Evolutionary conservation across 2,797 vertebrate genomes (phyloP).

Genomic region (Monodelphis domestica): DNA sequence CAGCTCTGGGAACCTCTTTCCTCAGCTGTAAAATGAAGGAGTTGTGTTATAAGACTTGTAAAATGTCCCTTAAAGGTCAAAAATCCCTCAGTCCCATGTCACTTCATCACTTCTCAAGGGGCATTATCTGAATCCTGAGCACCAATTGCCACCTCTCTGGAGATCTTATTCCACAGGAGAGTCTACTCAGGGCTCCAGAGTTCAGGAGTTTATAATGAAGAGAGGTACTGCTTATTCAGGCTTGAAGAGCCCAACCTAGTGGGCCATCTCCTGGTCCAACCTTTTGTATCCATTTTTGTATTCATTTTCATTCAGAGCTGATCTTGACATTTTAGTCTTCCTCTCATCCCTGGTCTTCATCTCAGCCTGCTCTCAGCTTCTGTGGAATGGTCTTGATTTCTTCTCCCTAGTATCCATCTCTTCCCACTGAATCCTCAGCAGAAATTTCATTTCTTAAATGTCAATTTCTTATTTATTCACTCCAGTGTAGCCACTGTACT

Average conservation of each 20-base stretch:
- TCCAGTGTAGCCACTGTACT: not conserved
- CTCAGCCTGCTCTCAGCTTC: not conserved
- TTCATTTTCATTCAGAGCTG: not conserved
- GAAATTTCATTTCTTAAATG: too few species aligned
- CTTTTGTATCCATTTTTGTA: too few species aligned
- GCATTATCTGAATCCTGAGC: too few species aligned
- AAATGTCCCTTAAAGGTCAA: too few species aligned
- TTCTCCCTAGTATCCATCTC: slow-evolving; percentile 30
- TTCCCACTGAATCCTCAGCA: too few species aligned
- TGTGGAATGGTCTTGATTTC: too few species aligned
- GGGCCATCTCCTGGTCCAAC: too few species aligned
- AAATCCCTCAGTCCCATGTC: too few species aligned
- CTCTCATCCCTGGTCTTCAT: not conserved
- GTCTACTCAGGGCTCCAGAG: slow-evolving; percentile 5
- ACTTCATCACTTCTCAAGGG: too few species aligned
- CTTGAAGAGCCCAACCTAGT: not conserved
- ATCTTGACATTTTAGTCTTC: not conserved
- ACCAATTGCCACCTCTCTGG: too few species aligned
- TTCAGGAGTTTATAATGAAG: not conserved
- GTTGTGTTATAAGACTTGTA: not conserved
- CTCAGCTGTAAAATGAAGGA: too few species aligned
- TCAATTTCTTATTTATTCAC: too few species aligned
- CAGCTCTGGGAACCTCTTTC: not conserved
- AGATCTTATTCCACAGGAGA: slow-evolving; percentile 11
- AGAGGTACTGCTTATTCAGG: not conserved